Base-by-base conservation (phyloP, 2,888 invertebrate species). In the Lysandra coridon region DNA sequence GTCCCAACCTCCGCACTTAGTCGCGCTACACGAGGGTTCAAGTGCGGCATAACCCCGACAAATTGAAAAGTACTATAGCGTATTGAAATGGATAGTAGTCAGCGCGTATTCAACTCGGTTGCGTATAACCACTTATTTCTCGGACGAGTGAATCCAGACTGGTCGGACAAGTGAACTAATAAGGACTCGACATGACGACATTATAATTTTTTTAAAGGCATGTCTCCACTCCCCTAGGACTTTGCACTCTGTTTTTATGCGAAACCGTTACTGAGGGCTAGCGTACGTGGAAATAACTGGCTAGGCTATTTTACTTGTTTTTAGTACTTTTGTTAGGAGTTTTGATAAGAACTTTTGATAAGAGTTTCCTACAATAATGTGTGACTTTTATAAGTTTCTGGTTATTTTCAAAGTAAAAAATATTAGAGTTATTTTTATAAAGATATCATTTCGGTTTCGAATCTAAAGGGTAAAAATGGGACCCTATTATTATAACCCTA, bases 141-240 rank as follows among this genome's bases (percentile, higher is more conserved):
- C 85, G 88, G 86, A 83, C 86, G 85, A 87, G 85, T 86, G 87
- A 82, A 80, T 82, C 77, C 85, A 84, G 85, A 88, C 88, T 85
- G 84, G 88, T 87, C 86, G 83, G 83, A 84, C 84, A 81, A 83
- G 87, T 87, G 84, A 82, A 85, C 91, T 83, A 87, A 91, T 92
- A 92, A 92, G 93, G 92, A 88, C 83, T 82, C 84, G 88, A 87
- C 87, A 89, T 90, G 90, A 90, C 89, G 87, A 87, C 88, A 88
- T 89, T 88, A 87, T 84, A 84, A 80, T 85, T 87, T 90, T 91
- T 91, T 90, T 88, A 84, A 86, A 81, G 82, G 80, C 86, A 84
- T 85, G 86, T 85, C 23, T 23, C 23, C 23, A 23, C 23, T 23
- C 86, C 85, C 84, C 82, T 83, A 86, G 91, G 90, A 85, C 89